Base-by-base conservation (phyloP, 2,797 vertebrate species). In the Enteromius viviparus region DNA sequence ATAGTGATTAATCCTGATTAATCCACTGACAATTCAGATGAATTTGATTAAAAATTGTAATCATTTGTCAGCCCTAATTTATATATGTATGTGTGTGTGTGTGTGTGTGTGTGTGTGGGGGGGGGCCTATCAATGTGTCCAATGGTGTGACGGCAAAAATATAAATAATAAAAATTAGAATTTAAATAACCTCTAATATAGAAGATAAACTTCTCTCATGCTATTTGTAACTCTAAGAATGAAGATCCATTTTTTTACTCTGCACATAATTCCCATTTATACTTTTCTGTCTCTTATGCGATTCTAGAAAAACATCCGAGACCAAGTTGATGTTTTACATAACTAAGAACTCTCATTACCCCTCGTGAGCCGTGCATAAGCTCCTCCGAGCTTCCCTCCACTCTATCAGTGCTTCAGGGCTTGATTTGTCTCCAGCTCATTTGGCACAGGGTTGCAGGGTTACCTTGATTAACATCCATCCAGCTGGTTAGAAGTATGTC, bases 401-500 rank as follows among this genome's bases (percentile, higher is more conserved):
- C 29, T 55, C 26, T 51, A 45, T 21, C 26, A 72, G 11, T n/a
- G 49, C 5, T n/a, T 72, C 9, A 17, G 14, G 37, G 21, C 40
- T 70, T 69, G 34, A 14, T 42, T 29, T 47, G 49, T 53, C 32
- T 75, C 14, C 29, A 23, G 72, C 51, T 75, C 11, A 55, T 2
- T 55, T 37, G 21, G 49, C 45, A 34, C 8, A 21, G 42, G 42
- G 9, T 53, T 53, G 47, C 72, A 21, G 49, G 23, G 37, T 51
- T 32, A 26, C 45, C 42, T 42, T 21, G 21, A 70, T 74, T 78
- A 72, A n/a, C 49, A 74, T 53, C 71, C 29, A 1, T 74, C 49
- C 71, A n/a, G 29, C 1, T 19, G 51, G 32, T 58, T 58, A 76
- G 34, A 76, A 58, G 72, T 58, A 21, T 76, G 72, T 76, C 51